A percentile compares a stretch with the other conserved stretches of the same genome.
Conservation (phyloP, 2,888 invertebrate species). For the Cephus pulcher region DNA sequence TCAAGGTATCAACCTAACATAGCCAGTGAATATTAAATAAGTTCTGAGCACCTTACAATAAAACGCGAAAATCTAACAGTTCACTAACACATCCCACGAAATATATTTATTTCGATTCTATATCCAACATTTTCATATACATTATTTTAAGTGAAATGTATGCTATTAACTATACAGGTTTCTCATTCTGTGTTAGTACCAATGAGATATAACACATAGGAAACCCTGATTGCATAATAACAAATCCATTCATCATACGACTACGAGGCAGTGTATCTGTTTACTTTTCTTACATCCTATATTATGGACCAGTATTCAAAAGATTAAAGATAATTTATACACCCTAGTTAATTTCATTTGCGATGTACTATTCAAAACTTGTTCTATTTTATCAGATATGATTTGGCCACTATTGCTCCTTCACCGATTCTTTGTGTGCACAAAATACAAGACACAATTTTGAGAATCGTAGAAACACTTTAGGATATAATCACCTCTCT, state of each 20-base stretch:
- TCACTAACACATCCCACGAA: background rate
- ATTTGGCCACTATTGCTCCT: background rate
- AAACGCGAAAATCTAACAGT: background rate
- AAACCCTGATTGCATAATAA: background rate
- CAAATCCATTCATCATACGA: background rate
- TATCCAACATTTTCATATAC: background rate
- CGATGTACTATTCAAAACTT: background rate
- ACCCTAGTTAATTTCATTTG: background rate
- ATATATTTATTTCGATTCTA: background rate
- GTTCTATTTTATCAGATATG: background rate
- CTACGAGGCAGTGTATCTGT: background rate
- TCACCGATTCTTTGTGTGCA: background rate
- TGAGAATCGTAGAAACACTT: background rate
- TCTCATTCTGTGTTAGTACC: background rate
- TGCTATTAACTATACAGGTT: background rate
- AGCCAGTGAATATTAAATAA: background rate
- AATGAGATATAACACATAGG: background rate
- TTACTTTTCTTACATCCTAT: background rate
- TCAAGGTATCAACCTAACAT: slow-evolving; percentile 6
- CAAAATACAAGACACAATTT: background rate
- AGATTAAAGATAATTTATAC: background rate
- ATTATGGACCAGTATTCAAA: background rate
- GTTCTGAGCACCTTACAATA: background rate
- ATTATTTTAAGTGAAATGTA: background rate
- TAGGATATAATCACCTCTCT: background rate